Evolutionary conservation across 2,113 vertebrate species (phyloP).

Genomic region (Danionella cerebrum): DNA sequence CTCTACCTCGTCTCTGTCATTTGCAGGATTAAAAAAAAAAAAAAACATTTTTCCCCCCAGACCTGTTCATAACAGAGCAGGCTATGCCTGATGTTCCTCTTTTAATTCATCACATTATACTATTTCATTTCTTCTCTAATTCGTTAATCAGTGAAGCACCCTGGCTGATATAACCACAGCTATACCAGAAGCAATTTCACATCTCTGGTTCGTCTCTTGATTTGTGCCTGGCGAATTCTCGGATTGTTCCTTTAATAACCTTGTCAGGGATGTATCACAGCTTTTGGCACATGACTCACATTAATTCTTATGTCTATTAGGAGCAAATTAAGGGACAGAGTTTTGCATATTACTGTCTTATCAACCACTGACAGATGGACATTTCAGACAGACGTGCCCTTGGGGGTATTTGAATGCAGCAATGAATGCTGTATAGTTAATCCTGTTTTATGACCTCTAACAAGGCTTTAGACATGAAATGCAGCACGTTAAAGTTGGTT

Average conservation of each 20-base stretch:
- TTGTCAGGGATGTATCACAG: conserved; percentile 19
- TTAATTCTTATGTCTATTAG: conserved; percentile 8
- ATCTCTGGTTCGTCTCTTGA: conserved; percentile 10
- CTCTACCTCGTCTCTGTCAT: conserved; percentile 32
- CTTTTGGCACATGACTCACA: conserved; percentile 10
- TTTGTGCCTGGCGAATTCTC: conserved; percentile 11
- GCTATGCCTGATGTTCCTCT: conserved; percentile 23
- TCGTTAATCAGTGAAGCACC: conserved; percentile 44
- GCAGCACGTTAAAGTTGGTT: background rate
- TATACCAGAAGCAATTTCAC: conserved; percentile 39
- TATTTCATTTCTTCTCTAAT: conserved; percentile 55
- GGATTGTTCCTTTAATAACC: conserved; percentile 31
- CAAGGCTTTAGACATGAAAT: background rate
- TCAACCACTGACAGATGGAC: conserved; percentile 7
- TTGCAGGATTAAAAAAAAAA: conserved; percentile 25
- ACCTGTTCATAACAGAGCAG: conserved; percentile 29
- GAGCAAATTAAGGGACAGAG: conserved; percentile 6
- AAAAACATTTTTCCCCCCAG: conserved; percentile 33
- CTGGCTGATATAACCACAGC: conserved; percentile 27
- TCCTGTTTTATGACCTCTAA: background rate
- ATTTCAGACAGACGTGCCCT: background rate
- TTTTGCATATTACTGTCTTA: background rate
- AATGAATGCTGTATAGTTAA: background rate
- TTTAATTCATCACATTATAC: conserved; percentile 50
- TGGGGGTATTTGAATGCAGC: background rate